Conservation (phyloP, 2,888 invertebrate species). For the Andrena trimmerana region DNA sequence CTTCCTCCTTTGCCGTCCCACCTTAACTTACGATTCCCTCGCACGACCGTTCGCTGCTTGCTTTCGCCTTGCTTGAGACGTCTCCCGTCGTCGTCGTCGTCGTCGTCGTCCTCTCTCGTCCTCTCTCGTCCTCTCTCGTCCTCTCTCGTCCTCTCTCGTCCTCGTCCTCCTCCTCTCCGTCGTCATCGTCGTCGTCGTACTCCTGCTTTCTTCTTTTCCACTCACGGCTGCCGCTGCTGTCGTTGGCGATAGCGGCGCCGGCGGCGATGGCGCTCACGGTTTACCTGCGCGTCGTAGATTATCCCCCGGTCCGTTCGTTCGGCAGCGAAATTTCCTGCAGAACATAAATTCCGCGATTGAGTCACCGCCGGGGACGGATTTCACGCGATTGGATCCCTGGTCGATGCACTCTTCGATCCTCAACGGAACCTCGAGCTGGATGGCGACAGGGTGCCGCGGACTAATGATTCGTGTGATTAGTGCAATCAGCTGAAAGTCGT, state of each 20-base stretch:
- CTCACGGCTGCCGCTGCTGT: slow-evolving; percentile 38
- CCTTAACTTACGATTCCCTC: slow-evolving; percentile 85
- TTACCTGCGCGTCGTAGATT: slow-evolving; percentile 66
- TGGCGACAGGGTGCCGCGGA: too few species aligned
- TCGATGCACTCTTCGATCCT: neutral
- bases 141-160: slow-evolving; percentile 20
- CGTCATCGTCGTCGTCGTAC: slow-evolving; percentile 31
- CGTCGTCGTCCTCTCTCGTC: slow-evolving; percentile 38
- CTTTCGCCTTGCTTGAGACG: slow-evolving; percentile 81
- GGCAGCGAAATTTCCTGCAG: slow-evolving; percentile 75
- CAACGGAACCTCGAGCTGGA: too few species aligned
- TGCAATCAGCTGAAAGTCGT: too few species aligned
- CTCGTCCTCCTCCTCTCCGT: slow-evolving; percentile 36
- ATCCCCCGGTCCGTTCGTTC: slow-evolving; percentile 63
- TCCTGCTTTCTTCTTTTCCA: slow-evolving; percentile 14
- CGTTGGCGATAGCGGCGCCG: slow-evolving; percentile 41
- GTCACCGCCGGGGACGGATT: slow-evolving; percentile 8
- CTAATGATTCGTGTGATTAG: too few species aligned
- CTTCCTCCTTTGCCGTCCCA: slow-evolving; percentile 82
- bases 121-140: slow-evolving; percentile 34
- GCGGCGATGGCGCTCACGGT: slow-evolving; percentile 44
- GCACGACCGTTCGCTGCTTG: slow-evolving; percentile 77
- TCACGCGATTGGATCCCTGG: slow-evolving; percentile 3
- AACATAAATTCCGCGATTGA: slow-evolving; percentile 73
- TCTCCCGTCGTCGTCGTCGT: slow-evolving; percentile 80